Conservation (phyloP, 2,888 invertebrate genomes). For the Aphidoletes aphidimyza region DNA sequence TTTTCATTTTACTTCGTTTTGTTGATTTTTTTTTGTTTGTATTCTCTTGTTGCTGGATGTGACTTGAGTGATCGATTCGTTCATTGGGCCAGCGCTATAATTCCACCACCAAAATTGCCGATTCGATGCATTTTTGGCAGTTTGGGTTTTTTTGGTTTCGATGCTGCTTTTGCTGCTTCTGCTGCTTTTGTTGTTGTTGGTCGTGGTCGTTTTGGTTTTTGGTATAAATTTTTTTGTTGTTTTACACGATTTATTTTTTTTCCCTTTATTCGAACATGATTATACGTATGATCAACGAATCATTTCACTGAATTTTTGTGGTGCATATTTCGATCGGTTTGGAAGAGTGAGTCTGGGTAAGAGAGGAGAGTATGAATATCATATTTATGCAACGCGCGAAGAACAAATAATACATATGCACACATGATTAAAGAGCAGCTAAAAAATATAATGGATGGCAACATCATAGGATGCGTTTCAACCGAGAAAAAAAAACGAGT, state of each 20-base stretch:
- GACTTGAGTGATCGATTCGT: conserved; percentile 25
- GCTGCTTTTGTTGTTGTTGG: neutral
- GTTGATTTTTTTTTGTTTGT: neutral
- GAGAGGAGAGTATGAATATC: neutral
- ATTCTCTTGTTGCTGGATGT: neutral
- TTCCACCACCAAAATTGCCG: conserved; percentile 29
- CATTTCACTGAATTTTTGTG: conserved; percentile 36
- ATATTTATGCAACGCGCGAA: conserved; percentile 26
- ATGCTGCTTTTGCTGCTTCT: no score
- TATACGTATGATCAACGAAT: conserved; percentile 39
- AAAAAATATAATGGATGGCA: conserved; percentile 10
- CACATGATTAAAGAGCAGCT: neutral
- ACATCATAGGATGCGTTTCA: neutral
- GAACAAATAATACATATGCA: conserved; percentile 27
- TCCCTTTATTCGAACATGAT: neutral
- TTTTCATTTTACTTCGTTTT: conserved; percentile 39
- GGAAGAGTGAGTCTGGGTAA: neutral
- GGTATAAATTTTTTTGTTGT: neutral
- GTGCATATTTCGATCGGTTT: neutral
- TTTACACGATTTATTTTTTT: neutral
- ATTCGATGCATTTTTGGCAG: neutral
- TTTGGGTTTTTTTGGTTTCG: neutral
- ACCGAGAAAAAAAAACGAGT: neutral
- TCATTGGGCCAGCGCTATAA: conserved; percentile 29
- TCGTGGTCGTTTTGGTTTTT: neutral